A percentile compares a stretch with the other conserved stretches of the same genome.
These are phyloP conservation scores for Marisa cornuarietis DNA, from an alignment of 1,140 invertebrate genomes.

Conservation along the genomic window DNA sequence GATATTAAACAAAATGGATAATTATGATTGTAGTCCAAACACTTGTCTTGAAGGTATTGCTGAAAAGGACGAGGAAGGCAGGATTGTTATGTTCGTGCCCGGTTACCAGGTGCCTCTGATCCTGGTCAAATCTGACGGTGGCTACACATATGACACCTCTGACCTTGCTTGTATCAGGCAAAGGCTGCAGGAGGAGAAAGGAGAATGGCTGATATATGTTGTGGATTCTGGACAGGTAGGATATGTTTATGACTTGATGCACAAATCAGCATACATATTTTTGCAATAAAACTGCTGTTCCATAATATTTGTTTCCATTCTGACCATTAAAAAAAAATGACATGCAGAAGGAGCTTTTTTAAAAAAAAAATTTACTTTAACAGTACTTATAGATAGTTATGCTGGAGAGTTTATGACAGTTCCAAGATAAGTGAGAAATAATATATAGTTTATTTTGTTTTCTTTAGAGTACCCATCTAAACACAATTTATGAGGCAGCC, in stretches of 20 bases:
- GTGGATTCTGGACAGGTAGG: constrained; percentile 89
- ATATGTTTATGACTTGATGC: background rate
- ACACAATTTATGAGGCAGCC: constrained; percentile 71
- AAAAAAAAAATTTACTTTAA: no score
- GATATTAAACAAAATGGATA: constrained; percentile 57
- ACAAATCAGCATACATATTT: no score
- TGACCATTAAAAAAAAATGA: no score
- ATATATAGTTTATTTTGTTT: constrained; percentile 2
- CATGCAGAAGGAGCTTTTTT: no score
- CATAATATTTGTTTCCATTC: no score
- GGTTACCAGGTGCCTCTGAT: constrained; percentile 81
- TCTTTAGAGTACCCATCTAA: constrained; percentile 80
- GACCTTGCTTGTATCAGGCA: constrained; percentile 94
- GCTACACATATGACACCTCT: constrained; percentile 99
- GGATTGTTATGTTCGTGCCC: constrained; percentile 90
- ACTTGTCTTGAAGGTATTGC: constrained; percentile 17
- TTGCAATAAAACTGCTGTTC: no score
- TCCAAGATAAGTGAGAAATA: no score
- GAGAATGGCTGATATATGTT: constrained; percentile 93
- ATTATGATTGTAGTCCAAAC: background rate
- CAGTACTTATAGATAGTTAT: no score
- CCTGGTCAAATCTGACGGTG: constrained; percentile 97
- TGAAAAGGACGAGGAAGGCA: constrained; percentile 86
- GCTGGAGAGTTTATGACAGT: no score
- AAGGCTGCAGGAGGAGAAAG: constrained; percentile 87